phyloP scores from a whole-genome alignment of 2,888 invertebrate species.

The Drosophila eohydei region DNA sequence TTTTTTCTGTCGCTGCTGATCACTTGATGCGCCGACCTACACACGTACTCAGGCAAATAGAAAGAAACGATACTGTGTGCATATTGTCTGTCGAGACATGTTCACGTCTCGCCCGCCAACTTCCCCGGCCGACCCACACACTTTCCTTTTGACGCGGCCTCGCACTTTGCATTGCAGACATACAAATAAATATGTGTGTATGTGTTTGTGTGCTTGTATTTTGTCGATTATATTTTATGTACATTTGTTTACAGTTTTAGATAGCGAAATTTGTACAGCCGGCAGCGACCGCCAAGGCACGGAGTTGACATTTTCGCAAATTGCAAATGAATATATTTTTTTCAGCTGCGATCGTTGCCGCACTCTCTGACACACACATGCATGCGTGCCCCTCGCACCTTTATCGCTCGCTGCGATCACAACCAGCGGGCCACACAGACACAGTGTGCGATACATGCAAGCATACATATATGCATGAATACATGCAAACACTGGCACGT shows the following conservation, averaged over 20 bases:
- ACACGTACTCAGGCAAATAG: constrained; percentile 10
- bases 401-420: constrained; percentile 51
- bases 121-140: constrained; percentile 56
- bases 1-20: constrained; percentile 46
- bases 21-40: constrained; percentile 52
- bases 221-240: constrained; percentile 77
- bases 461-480: constrained; percentile 8
- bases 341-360: constrained; percentile 57
- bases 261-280: constrained; percentile 79
- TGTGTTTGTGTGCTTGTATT: constrained; percentile 52
- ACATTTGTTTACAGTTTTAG: constrained; percentile 80
- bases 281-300: constrained; percentile 57
- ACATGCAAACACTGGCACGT: background rate
- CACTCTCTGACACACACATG: constrained; percentile 30
- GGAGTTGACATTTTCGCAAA: constrained; percentile 78
- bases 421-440: constrained; percentile 47
- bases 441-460: constrained; percentile 36
- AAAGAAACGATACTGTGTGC: constrained; percentile 28
- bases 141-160: constrained; percentile 52
- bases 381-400: constrained; percentile 54
- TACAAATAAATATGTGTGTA: constrained; percentile 21
- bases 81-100: constrained; percentile 52
- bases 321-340: constrained; percentile 73
- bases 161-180: constrained; percentile 71
- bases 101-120: constrained; percentile 39